Base-by-base conservation (phyloP, 2,888 invertebrate genomes). In the Nemotelus pantherinus region DNA sequence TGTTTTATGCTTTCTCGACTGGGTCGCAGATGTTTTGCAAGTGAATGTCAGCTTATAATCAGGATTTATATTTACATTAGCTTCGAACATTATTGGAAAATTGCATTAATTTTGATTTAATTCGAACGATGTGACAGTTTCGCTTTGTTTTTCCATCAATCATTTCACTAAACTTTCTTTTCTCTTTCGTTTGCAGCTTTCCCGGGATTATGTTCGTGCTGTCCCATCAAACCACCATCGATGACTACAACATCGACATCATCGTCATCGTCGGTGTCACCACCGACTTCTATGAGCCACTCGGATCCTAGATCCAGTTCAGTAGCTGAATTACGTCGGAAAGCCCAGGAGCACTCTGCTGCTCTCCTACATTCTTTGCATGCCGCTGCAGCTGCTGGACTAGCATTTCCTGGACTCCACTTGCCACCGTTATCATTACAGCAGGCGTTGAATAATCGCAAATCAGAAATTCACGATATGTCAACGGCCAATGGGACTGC, bases 271-370 rank as follows among this genome's bases (percentile, higher is more conserved):
- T 84, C 84, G 78, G 85, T 85, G 74, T 86, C 86, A 2, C 84
- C 84, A 67, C 86, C 84, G 81, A 86, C 85, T 57, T 84, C 85
- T 79, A 84, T 85, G 77, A 84, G 84, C 50, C 79, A 81, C 60
- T 88, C 90, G 80, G 94, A 94, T 85, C 93, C 94, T 55, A 90
- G 94, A 57, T 93, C 94, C 3, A 93, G 94, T 82, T 96, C 96
- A 86, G 95, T 97, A 41, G 97, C 97, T 0, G 97, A 97, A 83
- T 89, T 98, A 63, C 90, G 97, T 5, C 91, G 97, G 76, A 96
- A 97, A 85, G 97, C 97, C 1, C 95, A 97, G 86, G 97, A 98
- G 85, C 97, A 98, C 86, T 95, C 96, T 0, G 97, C 97, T 1
- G 96, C 97, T 0, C 88, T 95, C 44, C 87, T 94, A 74, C 94